These are phyloP conservation scores for Lineus longissimus DNA, from an alignment of 1,140 invertebrate genomes.

Conservation along the genomic window DNA sequence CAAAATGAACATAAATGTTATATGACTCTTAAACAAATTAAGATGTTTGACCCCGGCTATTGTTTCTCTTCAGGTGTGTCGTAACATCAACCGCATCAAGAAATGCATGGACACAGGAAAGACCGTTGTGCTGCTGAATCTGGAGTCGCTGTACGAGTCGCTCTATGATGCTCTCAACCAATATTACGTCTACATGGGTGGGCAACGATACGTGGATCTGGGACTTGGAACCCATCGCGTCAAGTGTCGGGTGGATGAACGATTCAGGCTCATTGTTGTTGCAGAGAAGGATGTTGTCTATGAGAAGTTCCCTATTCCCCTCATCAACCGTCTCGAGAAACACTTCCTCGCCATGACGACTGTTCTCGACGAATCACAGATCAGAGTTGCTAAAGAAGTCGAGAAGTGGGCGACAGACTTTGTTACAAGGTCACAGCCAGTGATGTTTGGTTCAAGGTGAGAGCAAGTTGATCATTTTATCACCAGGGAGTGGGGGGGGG, in stretches of 20 bases:
- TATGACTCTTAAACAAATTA: no score
- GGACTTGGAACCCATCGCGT: slow-evolving; percentile 49
- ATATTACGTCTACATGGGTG: slow-evolving; percentile 47
- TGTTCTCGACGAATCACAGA: slow-evolving; percentile 31
- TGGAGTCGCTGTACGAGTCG: slow-evolving; percentile 49
- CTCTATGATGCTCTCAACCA: slow-evolving; percentile 50
- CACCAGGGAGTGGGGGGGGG: no score
- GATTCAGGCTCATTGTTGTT: slow-evolving; percentile 47
- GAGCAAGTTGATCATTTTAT: neutral
- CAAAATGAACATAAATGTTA: no score
- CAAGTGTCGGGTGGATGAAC: slow-evolving; percentile 44
- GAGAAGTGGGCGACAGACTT: slow-evolving; percentile 34
- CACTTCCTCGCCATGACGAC: slow-evolving; percentile 40
- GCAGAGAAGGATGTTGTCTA: slow-evolving; percentile 45
- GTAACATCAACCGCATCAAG: slow-evolving; percentile 51
- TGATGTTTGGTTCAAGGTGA: neutral
- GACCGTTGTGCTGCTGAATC: slow-evolving; percentile 45
- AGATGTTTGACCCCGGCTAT: neutral
- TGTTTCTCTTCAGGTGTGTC: slow-evolving; percentile 35
- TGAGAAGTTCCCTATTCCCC: slow-evolving; percentile 45
- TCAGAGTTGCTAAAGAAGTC: slow-evolving; percentile 23
- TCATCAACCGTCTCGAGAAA: slow-evolving; percentile 48
- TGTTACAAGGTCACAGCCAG: slow-evolving; percentile 6
- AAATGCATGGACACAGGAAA: slow-evolving; percentile 50
- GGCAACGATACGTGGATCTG: slow-evolving; percentile 46